Evolutionary conservation across 2,797 vertebrate species (phyloP).

Genomic region (Rhynchotus rufescens): DNA sequence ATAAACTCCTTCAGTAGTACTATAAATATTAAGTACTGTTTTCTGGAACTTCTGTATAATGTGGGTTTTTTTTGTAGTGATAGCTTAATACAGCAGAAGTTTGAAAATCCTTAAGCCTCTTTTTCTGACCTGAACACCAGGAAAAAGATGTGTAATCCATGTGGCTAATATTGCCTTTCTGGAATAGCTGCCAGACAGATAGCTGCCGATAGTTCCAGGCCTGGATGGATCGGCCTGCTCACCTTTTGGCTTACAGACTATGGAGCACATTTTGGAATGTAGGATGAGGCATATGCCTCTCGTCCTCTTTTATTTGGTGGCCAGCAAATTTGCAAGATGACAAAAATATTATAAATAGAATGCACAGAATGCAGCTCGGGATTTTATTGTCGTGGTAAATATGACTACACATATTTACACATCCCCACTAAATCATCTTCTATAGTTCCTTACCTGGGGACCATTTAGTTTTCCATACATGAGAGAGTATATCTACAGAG

Average conservation of each 20-base stretch:
- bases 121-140: background rate
- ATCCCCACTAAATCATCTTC: background rate
- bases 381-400: background rate
- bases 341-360: background rate
- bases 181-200: background rate
- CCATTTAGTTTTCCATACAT: background rate
- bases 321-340: background rate
- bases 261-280: background rate
- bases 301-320: background rate
- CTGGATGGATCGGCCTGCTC: background rate
- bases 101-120: background rate
- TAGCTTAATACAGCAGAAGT: background rate
- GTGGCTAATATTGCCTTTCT: background rate
- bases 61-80: background rate
- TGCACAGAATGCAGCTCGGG: background rate
- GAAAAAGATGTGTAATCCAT: background rate
- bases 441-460: background rate
- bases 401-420: fast-evolving
- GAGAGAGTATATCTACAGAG: background rate
- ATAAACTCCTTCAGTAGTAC: background rate
- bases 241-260: background rate
- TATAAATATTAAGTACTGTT: background rate
- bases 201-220: background rate
- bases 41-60: background rate
- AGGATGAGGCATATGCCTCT: background rate